Evolutionary conservation across 2,888 invertebrate species (phyloP).

Genomic region (Synanthedon tipuliformis): DNA sequence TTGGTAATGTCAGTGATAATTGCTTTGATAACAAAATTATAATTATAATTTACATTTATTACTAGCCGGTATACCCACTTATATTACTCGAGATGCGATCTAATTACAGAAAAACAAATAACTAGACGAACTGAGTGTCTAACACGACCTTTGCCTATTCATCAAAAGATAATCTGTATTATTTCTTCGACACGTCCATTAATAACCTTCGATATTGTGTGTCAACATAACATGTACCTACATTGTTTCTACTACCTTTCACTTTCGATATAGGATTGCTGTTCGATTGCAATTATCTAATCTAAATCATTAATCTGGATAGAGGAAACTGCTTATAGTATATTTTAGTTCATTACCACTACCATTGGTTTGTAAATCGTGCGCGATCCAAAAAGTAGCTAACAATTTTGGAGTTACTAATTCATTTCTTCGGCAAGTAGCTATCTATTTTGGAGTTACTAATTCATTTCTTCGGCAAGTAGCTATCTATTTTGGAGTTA

Average conservation of each 20-base stretch:
- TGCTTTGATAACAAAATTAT: too few species aligned
- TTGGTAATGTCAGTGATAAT: too few species aligned
- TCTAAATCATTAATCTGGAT: slow-evolving; percentile 40
- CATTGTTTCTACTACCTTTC: slow-evolving; percentile 35
- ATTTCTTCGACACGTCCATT: background rate
- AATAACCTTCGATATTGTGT: slow-evolving; percentile 16
- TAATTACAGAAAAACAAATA: too few species aligned
- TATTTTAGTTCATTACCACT: background rate
- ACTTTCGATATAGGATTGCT: slow-evolving; percentile 33
- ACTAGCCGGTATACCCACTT: too few species aligned
- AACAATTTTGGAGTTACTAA: too few species aligned
- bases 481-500: too few species aligned
- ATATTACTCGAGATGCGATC: too few species aligned
- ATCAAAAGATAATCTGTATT: background rate
- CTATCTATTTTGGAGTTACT: too few species aligned
- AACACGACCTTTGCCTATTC: background rate
- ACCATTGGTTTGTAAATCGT: background rate
- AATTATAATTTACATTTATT: too few species aligned
- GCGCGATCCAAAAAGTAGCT: too few species aligned
- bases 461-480: too few species aligned
- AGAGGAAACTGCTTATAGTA: slow-evolving; percentile 12
- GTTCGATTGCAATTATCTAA: slow-evolving; percentile 41
- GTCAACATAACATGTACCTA: slow-evolving; percentile 18
- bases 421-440: too few species aligned
- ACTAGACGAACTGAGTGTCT: background rate